phyloP scores from a whole-genome alignment of 2,888 invertebrate species.

The Erebia epiphron region DNA sequence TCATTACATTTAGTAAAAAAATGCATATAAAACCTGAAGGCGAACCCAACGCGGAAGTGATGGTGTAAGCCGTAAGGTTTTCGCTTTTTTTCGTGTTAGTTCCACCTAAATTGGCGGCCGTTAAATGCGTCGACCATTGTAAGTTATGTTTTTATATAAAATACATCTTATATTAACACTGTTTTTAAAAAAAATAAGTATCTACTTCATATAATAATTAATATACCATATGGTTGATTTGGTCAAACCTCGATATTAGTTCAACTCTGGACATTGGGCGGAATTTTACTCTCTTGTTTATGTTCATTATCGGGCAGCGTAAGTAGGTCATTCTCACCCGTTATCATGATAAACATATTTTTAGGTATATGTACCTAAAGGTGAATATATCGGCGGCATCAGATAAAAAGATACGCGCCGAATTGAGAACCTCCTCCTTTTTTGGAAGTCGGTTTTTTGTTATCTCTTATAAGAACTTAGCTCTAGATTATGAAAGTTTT shows the following conservation, averaged over 20 bases:
- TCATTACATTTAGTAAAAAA: slow-evolving; percentile 1
- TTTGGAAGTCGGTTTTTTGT: too few relatives aligned
- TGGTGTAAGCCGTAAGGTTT: slow-evolving; percentile 20
- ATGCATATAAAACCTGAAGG: not conserved
- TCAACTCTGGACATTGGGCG: slow-evolving; percentile 12
- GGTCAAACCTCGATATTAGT: not conserved
- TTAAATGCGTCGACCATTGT: slow-evolving; percentile 12
- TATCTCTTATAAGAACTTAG: not conserved
- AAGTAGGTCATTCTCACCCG: slow-evolving; percentile 26
- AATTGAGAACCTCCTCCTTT: too few relatives aligned
- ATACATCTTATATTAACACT: not conserved
- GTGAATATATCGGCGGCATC: not conserved
- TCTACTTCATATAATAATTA: too few relatives aligned
- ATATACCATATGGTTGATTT: too few relatives aligned
- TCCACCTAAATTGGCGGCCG: slow-evolving; percentile 18
- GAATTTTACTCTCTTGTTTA: slow-evolving; percentile 15
- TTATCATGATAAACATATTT: slow-evolving; percentile 27
- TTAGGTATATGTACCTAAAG: not conserved
- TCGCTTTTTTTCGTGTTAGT: slow-evolving; percentile 12
- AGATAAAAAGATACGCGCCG: too few relatives aligned
- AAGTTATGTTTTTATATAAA: not conserved
- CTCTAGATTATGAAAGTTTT: too few relatives aligned
- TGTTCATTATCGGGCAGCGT: slow-evolving; percentile 15
- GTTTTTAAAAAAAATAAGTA: not conserved
- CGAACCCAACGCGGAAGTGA: slow-evolving; percentile 14